Conservation (phyloP, 2,113 vertebrate genomes). For the Sorex araneus region DNA sequence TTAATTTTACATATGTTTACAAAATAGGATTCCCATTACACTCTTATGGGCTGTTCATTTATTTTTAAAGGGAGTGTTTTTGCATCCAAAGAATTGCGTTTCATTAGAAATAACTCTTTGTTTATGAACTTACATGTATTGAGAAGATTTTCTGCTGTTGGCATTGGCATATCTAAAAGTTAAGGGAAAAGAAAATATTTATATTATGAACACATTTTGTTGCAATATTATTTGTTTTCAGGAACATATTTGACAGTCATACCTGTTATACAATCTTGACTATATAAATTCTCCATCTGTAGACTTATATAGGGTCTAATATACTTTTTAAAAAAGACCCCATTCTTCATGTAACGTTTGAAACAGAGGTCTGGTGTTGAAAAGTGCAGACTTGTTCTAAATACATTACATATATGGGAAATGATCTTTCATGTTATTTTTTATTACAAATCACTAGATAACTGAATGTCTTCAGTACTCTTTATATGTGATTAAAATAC, state of each 20-base stretch:
- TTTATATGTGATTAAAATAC: neutral
- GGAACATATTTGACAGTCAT: neutral
- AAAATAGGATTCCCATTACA: neutral
- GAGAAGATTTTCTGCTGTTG: slow-evolving; percentile 88
- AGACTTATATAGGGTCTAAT: neutral
- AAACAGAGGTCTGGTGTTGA: slow-evolving; percentile 5
- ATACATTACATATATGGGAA: neutral
- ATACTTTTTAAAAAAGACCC: slow-evolving; percentile 46
- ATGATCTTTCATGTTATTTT: neutral
- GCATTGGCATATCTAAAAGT: slow-evolving; percentile 82
- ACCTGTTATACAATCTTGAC: slow-evolving; percentile 28
- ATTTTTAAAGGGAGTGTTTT: neutral
- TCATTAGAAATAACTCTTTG: slow-evolving; percentile 37
- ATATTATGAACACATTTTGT: neutral
- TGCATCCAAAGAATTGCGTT: neutral
- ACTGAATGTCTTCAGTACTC: neutral
- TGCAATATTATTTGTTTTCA: neutral
- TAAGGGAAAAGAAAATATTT: slow-evolving; percentile 68
- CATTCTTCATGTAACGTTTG: neutral
- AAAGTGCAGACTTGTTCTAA: neutral
- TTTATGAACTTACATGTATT: slow-evolving; percentile 87
- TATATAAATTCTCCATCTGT: slow-evolving; percentile 19
- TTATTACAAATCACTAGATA: neutral
- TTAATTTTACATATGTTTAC: slow-evolving; percentile 9
- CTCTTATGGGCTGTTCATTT: neutral